Conservation (phyloP, 2,797 vertebrate genomes). For the Xenops minutus region DNA sequence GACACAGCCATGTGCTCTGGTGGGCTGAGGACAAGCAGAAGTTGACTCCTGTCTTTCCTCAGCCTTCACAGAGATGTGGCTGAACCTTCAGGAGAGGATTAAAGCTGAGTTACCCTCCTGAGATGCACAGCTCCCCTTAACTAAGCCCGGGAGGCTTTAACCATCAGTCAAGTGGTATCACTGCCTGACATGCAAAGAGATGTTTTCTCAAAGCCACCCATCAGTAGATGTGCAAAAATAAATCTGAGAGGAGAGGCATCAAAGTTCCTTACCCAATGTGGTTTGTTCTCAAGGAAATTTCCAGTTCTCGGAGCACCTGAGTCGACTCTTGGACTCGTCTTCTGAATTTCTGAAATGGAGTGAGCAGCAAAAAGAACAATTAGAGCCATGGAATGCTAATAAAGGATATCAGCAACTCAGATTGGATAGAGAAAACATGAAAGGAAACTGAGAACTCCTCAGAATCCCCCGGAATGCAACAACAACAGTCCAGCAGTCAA, state of each 20-base stretch:
- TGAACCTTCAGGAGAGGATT: not conserved
- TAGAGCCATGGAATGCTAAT: not conserved
- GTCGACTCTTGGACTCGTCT: constrained; percentile 97
- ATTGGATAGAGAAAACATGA: not conserved
- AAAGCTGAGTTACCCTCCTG: not conserved
- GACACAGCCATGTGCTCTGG: not conserved
- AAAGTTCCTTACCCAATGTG: constrained; percentile 90
- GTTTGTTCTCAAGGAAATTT: constrained; percentile 97
- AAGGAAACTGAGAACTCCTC: not conserved
- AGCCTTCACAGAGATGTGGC: not conserved
- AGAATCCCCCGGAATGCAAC: not conserved
- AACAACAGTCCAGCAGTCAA: not conserved
- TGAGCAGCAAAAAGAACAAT: constrained; percentile 31
- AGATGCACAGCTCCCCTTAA: not conserved
- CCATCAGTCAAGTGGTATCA: not conserved
- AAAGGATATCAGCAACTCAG: not conserved
- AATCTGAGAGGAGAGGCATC: not conserved
- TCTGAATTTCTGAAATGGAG: constrained; percentile 88
- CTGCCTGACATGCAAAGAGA: not conserved
- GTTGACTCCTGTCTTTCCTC: not conserved
- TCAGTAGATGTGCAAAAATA: rapidly evolving
- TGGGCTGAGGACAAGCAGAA: not conserved
- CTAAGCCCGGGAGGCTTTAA: not conserved
- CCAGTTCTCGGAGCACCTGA: constrained; percentile 93
- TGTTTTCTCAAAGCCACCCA: not conserved